Evolutionary conservation across 1,140 invertebrate species (phyloP).

Genomic region (Pseudomyrmex cubaensis): DNA sequence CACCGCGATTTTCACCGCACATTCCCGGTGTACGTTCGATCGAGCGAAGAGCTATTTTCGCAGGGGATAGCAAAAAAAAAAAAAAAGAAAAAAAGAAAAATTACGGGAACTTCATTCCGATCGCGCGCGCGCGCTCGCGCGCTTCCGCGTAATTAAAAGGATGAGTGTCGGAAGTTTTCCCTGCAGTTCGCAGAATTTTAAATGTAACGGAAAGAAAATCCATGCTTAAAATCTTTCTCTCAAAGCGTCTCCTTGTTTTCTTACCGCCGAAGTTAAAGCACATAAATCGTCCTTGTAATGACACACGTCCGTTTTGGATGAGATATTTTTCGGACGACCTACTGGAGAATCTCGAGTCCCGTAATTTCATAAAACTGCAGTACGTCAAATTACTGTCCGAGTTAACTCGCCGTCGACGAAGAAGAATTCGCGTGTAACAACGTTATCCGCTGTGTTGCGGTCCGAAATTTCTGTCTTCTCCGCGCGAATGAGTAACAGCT

Average conservation of each 20-base stretch:
- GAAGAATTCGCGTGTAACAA: conserved; percentile 43
- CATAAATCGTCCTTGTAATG: conserved; percentile 21
- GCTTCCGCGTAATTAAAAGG: not conserved
- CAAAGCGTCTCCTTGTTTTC: not conserved
- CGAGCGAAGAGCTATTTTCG: conserved; percentile 2
- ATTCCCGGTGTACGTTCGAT: not conserved
- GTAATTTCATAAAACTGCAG: conserved; percentile 54
- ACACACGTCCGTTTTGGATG: conserved; percentile 26
- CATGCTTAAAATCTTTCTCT: not conserved
- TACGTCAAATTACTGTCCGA: conserved; percentile 53
- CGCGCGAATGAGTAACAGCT: not conserved
- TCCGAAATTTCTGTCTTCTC: conserved; percentile 24
- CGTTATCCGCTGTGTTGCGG: conserved; percentile 17
- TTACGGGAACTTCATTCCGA: conserved; percentile 5
- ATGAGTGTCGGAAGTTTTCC: not conserved
- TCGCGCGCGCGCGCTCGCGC: no score
- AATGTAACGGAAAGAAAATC: not conserved
- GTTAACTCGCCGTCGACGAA: conserved; percentile 44
- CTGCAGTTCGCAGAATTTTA: conserved; percentile 2
- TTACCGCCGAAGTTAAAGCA: not conserved
- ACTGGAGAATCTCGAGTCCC: conserved; percentile 30
- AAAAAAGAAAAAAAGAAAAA: conserved; percentile 2
- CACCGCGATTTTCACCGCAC: conserved; percentile 27
- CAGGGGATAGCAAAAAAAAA: not conserved
- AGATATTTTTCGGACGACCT: conserved; percentile 34